Conservation (phyloP, 2,797 vertebrate genomes). For the Alosa sapidissima region DNA sequence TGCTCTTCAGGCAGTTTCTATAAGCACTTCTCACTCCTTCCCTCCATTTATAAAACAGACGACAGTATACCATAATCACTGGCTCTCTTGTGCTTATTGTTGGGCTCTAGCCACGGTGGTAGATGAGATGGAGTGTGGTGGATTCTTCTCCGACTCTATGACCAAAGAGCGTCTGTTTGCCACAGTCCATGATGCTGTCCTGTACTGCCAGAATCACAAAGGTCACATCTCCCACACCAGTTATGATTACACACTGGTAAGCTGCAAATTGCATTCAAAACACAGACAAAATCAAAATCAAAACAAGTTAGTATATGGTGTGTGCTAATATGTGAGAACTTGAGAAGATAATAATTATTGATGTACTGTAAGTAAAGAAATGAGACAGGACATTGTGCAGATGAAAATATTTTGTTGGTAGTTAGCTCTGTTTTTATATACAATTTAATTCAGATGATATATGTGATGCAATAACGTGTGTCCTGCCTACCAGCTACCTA, state of each 20-base stretch:
- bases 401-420: no score
- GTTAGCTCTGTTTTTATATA: no score
- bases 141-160: slow-evolving; percentile 83
- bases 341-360: not conserved
- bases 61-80: not conserved
- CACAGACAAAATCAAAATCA: not conserved
- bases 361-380: not conserved
- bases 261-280: slow-evolving; percentile 33
- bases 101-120: slow-evolving; percentile 75
- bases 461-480: no score
- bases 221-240: slow-evolving; percentile 50
- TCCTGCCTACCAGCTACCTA: no score
- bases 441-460: no score
- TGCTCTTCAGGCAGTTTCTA: not conserved
- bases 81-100: not conserved
- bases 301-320: not conserved
- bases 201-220: slow-evolving; percentile 68
- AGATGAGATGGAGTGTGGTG: slow-evolving; percentile 80
- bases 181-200: slow-evolving; percentile 84
- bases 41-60: not conserved
- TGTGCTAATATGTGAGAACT: not conserved
- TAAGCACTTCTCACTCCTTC: not conserved
- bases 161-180: slow-evolving; percentile 84
- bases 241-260: slow-evolving; percentile 61
- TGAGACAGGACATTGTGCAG: no score